Evolutionary conservation across 1,140 invertebrate species (phyloP), one percentile per base, ranked within the genome.

Genomic region (Heliconius nattereri): DNA sequence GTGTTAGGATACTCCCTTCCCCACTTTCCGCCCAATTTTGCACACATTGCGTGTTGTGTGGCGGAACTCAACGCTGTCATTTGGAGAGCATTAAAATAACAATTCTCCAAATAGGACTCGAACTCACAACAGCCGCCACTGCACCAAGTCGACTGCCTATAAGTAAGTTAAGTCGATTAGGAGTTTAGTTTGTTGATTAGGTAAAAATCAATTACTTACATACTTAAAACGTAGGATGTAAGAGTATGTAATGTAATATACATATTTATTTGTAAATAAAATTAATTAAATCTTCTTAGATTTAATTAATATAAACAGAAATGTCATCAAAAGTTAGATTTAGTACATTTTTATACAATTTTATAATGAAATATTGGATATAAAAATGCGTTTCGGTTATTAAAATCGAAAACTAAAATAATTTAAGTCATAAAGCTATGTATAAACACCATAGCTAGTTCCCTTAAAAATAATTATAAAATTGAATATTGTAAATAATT

Each of bases 271-370:
- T 66, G 60, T 66, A 66, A 6, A 13, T 66, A 66, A n/a, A 13
- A 66, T 66, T 66, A 66, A 26, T 66, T 6, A 26, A 29, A 66
- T 66, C 9, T 66, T 52, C 19, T 52, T 52, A 52, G 19, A 52
- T 20, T 52, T 52, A 20, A 20, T 52, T 52, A 52, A 52, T 16
- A 20, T 20, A 6, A 66, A 29, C 11, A 26, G 13, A 23, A n/a
- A n/a, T 66, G 23, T 66, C 8, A 66, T 66, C 11, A 26, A 66
- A 60, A 26, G 23, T 66, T 66, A 66, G 60, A 8, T 8, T 66
- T 66, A 66, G 60, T 66, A 66, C 9, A 26, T 13, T 66, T 66
- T 66, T 66, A 66, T 66, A 66, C 60, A 26, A 66, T 66, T 66
- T 66, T 66, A 9, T 66, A 66, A 66, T 16, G 9, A n/a, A 66